These are phyloP conservation scores for Augiades crinisus DNA, from an alignment of 2,888 invertebrate genomes.

Conservation along the genomic window DNA sequence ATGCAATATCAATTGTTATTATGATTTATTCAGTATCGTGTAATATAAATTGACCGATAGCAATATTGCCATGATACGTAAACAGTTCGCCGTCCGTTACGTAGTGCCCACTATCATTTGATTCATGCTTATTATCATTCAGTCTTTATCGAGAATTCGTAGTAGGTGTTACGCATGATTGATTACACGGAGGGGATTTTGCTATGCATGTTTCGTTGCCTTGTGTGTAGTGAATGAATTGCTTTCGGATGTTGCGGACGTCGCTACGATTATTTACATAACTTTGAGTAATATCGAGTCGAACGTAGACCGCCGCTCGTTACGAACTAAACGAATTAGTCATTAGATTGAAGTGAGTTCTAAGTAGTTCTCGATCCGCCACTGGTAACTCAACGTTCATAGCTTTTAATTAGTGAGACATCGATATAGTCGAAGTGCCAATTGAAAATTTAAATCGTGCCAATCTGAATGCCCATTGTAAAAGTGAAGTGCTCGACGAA, in stretches of 20 bases:
- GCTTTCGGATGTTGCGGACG: constrained; percentile 48
- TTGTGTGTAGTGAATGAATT: constrained; percentile 48
- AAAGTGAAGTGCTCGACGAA: constrained; percentile 41
- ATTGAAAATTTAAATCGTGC: constrained; percentile 17
- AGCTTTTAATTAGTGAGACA: constrained; percentile 32
- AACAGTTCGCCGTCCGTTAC: constrained; percentile 20
- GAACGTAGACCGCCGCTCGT: neutral
- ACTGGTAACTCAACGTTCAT: constrained; percentile 19
- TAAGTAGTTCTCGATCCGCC: constrained; percentile 8
- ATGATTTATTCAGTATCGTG: neutral
- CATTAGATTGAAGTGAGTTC: constrained; percentile 14
- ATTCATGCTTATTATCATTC: constrained; percentile 44
- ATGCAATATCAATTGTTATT: no score
- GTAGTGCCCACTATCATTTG: constrained; percentile 32
- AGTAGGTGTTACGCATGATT: constrained; percentile 47
- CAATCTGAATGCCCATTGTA: constrained; percentile 33
- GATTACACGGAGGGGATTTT: constrained; percentile 43
- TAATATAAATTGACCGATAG: constrained; percentile 21
- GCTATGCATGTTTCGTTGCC: constrained; percentile 45
- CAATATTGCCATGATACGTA: constrained; percentile 18
- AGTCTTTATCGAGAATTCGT: constrained; percentile 48
- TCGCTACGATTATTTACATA: constrained; percentile 28
- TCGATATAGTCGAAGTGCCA: constrained; percentile 53
- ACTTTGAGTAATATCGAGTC: constrained; percentile 13
- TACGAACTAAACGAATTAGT: constrained; percentile 13